Base-by-base conservation (phyloP, 2,113 vertebrate species). In the Burhinus bistriatus region DNA sequence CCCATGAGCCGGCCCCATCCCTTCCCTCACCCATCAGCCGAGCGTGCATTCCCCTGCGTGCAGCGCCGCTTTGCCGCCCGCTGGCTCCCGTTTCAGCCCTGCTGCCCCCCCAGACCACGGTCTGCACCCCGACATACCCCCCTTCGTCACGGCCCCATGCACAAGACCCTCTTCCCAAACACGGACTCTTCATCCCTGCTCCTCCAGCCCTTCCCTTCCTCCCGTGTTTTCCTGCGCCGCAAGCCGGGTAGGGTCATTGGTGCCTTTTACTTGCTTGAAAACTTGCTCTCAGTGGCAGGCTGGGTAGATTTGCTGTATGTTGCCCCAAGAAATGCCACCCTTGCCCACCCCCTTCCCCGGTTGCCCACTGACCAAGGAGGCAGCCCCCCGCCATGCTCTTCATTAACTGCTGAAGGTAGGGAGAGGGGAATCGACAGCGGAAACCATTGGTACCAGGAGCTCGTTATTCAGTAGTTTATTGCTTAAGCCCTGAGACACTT, bases 1-100 rank as follows among this genome's bases (percentile, higher is more conserved):
- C 70, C 62, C 34, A 0, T 0, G 2, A 54, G 38, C 42, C 5
- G 3, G 27, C 25, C 27, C 36, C 4, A 0, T 25, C 55, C 51
- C 62, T 51, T 32, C 55, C 51, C 55, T 65, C 4, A 5, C 55
- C 71, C 44, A 1, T 2, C 6, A 3, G 36, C 61, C 3, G 3
- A 12, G 11, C 5, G 3, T 6, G 3, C 25, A 14, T 42, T 52
- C 14, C 42, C 40, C 23, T 9, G 7, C 11, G 5, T 23, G 29
- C 42, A 45, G 30, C 7, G 6, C 40, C 5, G 1, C 83, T 54
- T 36, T 18, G 57, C 78, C 1, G 5, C n/a, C 44, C 20, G 1
- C 52, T 55, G 55, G 47, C 12, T 62, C 36, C 45, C 8, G 2
- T 15, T 47, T 7, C 59, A 65, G 42, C 23, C 38, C 47, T 11